phyloP scores from a whole-genome alignment of 2,797 vertebrate genomes.

The Furcifer pardalis region DNA sequence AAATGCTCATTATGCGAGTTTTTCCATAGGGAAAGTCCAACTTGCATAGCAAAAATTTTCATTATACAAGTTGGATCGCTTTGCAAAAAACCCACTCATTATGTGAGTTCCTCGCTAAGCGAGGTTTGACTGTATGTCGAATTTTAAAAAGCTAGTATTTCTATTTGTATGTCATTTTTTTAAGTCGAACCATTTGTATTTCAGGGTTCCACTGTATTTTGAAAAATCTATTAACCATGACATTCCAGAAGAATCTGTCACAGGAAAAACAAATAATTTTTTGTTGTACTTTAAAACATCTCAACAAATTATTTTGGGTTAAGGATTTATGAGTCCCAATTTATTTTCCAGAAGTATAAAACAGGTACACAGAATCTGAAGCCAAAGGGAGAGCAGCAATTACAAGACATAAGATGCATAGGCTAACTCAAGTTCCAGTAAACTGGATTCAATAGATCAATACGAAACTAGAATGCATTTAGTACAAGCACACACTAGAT shows the following conservation, averaged over 20 bases:
- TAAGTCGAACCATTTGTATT: no score
- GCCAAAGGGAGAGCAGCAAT: neutral
- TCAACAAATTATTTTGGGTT: neutral
- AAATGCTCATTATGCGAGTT: no score
- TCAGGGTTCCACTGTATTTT: no score
- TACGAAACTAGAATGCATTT: neutral
- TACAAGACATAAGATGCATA: neutral
- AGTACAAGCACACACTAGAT: neutral
- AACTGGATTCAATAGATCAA: neutral
- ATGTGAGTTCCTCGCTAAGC: no score
- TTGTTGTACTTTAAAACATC: neutral
- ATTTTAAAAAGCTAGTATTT: no score
- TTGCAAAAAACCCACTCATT: no score
- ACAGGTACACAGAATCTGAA: neutral
- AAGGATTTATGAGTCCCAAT: neutral
- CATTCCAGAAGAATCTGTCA: neutral
- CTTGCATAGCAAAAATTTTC: no score
- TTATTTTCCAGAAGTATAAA: neutral
- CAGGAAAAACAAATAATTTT: neutral
- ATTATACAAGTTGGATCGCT: no score
- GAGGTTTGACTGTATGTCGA: no score
- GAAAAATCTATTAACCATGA: neutral
- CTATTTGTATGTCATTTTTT: no score
- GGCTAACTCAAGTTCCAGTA: neutral
- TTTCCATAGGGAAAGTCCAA: no score